Evolutionary conservation across 2,113 vertebrate species (phyloP).

Genomic region (Otis tarda): DNA sequence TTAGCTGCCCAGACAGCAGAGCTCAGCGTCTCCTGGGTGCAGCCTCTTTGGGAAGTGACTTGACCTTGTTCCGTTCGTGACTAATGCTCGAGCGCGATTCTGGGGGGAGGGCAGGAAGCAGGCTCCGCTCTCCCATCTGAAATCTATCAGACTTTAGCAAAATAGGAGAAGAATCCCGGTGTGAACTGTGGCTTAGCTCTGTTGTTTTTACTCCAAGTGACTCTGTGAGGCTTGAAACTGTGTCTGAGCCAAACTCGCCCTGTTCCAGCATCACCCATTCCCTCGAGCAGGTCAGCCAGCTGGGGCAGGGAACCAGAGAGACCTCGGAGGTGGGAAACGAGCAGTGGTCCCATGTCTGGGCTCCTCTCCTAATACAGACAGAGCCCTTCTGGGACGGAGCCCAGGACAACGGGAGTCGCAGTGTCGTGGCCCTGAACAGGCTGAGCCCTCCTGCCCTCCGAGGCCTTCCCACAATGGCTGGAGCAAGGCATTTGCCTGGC

Average conservation of each 20-base stretch:
- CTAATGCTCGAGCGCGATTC: too few species aligned
- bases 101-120: neutral
- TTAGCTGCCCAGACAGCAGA: neutral
- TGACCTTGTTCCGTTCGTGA: fast-evolving
- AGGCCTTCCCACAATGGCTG: neutral
- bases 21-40: neutral
- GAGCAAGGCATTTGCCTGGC: neutral
- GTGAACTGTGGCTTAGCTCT: neutral
- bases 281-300: neutral
- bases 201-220: neutral
- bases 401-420: too few species aligned
- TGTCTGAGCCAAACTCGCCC: neutral
- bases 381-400: neutral
- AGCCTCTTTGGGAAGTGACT: neutral
- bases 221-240: conserved; percentile 8
- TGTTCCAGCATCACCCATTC: neutral
- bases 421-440: neutral
- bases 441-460: neutral
- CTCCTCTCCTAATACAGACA: neutral
- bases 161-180: fast-evolving
- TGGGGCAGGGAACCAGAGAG: neutral
- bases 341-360: neutral
- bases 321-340: neutral
- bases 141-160: neutral
- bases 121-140: neutral